Evolutionary conservation across 2,888 invertebrate species (phyloP).

Genomic region (Seira sanloemensis): DNA sequence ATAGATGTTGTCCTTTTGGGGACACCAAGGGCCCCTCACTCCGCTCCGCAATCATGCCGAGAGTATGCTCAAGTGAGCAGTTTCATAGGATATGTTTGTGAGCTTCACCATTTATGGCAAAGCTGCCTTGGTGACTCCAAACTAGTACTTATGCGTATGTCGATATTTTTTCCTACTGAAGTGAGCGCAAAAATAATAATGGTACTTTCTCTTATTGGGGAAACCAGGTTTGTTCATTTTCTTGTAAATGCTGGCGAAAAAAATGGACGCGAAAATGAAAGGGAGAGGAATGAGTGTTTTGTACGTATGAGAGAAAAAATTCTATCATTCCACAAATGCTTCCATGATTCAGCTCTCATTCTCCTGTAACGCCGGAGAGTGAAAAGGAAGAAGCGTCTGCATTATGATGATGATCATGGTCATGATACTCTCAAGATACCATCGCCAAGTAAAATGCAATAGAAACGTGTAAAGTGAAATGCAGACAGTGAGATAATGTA

Average conservation of each 20-base stretch:
- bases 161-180: too few relatives aligned
- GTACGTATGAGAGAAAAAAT: too few relatives aligned
- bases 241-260: not conserved
- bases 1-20: constrained; percentile 37
- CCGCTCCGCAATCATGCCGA: constrained; percentile 13
- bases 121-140: too few relatives aligned
- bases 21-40: constrained; percentile 25
- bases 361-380: not conserved
- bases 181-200: not conserved
- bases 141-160: too few relatives aligned
- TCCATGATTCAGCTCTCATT: not conserved
- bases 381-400: not conserved
- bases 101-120: too few relatives aligned
- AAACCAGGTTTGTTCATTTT: not conserved
- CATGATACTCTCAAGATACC: not conserved
- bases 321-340: not conserved
- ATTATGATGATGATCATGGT: not conserved
- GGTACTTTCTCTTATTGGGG: not conserved
- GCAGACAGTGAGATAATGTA: too few relatives aligned
- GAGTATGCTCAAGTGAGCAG: not conserved
- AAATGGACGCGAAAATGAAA: not conserved
- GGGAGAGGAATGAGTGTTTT: not conserved
- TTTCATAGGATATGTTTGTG: not conserved
- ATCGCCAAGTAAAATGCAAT: not conserved
- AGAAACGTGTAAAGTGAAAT: not conserved